phyloP scores from a whole-genome alignment of 2,113 vertebrate genomes.

The Pyrgilauda ruficollis region DNA sequence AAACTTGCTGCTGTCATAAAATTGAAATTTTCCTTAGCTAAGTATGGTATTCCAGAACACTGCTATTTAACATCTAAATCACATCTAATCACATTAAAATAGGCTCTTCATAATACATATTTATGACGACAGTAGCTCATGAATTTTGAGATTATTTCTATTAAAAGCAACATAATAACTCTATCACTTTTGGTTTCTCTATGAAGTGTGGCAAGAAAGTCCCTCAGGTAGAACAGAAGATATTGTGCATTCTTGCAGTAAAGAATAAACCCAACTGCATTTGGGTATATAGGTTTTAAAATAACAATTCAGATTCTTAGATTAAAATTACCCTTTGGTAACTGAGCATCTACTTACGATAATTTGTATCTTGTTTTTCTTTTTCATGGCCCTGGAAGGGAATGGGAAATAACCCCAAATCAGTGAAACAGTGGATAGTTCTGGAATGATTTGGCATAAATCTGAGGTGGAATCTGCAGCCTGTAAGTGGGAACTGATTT shows the following conservation, averaged over 20 bases:
- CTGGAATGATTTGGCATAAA: neutral
- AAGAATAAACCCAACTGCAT: neutral
- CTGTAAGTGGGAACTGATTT: neutral
- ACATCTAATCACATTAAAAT: conserved; percentile 7
- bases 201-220: neutral
- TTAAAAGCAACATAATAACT: conserved; percentile 20
- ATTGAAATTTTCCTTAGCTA: neutral
- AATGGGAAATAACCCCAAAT: neutral
- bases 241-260: neutral
- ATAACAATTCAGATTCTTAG: neutral
- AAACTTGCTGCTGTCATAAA: neutral
- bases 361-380: neutral
- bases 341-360: neutral
- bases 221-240: neutral
- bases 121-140: conserved; percentile 4
- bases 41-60: neutral
- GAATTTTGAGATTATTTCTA: conserved; percentile 33
- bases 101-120: conserved; percentile 11
- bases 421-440: neutral
- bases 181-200: neutral
- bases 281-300: neutral
- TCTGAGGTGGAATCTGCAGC: neutral
- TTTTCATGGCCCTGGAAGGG: neutral
- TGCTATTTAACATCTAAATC: neutral
- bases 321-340: neutral